These are phyloP conservation scores for Ranitomeya imitator DNA, from an alignment of 2,113 vertebrate species.

Conservation along the genomic window DNA sequence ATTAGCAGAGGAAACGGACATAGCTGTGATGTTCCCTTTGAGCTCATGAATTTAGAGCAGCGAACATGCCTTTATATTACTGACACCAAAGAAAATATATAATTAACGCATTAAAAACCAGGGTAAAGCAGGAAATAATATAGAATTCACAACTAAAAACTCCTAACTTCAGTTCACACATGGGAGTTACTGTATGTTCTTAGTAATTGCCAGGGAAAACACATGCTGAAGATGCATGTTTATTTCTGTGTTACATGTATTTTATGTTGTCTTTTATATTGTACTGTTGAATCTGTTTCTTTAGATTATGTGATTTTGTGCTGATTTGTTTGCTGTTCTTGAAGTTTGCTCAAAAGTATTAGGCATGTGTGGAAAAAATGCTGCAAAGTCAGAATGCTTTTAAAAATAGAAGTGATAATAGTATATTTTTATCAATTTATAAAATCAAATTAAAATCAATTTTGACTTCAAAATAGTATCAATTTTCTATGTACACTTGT, in stretches of 20 bases:
- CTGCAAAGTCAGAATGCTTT: too few relatives aligned
- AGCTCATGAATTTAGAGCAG: neutral
- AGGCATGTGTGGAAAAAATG: too few relatives aligned
- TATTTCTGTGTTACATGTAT: neutral
- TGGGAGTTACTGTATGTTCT: neutral
- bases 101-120: neutral
- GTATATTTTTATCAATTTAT: too few relatives aligned
- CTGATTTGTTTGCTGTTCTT: neutral
- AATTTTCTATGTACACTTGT: too few relatives aligned
- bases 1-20: neutral
- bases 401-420: too few relatives aligned
- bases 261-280: neutral
- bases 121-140: neutral
- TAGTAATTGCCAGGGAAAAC: too few relatives aligned
- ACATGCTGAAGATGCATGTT: neutral
- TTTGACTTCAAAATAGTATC: too few relatives aligned
- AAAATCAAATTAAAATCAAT: too few relatives aligned
- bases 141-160: neutral
- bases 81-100: neutral
- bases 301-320: neutral
- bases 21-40: neutral
- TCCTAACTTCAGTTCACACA: neutral
- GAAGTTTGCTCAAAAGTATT: too few relatives aligned
- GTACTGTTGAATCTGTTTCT: neutral
- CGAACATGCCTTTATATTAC: slow-evolving; percentile 12